These are phyloP conservation scores for Polietes domitor DNA, from an alignment of 2,888 invertebrate species.

Conservation along the genomic window DNA sequence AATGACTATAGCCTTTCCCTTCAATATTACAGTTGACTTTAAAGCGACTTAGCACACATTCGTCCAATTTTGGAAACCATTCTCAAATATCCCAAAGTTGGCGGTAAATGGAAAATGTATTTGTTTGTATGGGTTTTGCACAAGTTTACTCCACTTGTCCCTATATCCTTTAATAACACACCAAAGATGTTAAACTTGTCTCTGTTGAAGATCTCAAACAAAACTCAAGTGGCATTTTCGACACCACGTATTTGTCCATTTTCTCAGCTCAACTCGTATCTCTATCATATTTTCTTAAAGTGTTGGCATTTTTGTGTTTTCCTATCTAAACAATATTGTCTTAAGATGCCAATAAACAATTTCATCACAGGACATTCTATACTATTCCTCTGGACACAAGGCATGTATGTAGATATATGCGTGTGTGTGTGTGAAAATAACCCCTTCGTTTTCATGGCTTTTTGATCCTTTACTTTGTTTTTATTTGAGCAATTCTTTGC, in stretches of 20 bases:
- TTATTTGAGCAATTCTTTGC: conserved; percentile 1
- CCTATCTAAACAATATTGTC: conserved; percentile 56
- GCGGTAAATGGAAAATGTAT: too few relatives aligned
- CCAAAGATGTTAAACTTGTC: too few relatives aligned
- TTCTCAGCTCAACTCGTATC: background rate
- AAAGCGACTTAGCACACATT: too few relatives aligned
- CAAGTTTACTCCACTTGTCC: too few relatives aligned
- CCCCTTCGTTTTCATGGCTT: background rate
- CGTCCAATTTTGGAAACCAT: too few relatives aligned
- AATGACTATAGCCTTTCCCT: too few relatives aligned
- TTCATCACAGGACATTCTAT: conserved; percentile 38
- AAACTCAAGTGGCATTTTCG: background rate
- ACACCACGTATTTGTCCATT: background rate
- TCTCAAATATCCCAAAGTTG: too few relatives aligned
- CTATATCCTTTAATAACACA: too few relatives aligned
- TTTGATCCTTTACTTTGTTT: background rate
- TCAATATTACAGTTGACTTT: too few relatives aligned
- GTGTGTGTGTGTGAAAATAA: background rate
- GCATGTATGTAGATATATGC: background rate
- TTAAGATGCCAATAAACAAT: conserved; percentile 61
- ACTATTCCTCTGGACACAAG: background rate
- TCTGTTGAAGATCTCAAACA: background rate
- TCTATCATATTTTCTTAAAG: background rate
- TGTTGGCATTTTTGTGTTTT: conserved; percentile 12
- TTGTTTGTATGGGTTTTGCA: too few relatives aligned